Evolutionary conservation across 2,797 vertebrate genomes (phyloP).

Genomic region (Poecilia wingei): DNA sequence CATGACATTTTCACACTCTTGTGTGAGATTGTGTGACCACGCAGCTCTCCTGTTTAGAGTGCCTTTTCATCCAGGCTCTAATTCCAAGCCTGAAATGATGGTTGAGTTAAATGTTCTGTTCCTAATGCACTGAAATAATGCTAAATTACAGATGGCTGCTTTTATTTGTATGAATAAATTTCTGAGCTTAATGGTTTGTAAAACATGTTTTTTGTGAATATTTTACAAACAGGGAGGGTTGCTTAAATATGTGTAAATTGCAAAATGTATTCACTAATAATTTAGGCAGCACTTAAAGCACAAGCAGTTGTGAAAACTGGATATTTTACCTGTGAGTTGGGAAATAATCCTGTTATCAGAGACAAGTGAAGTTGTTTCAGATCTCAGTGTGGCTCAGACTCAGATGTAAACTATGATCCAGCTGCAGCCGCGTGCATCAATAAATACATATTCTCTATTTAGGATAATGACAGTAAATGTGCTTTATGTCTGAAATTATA

Average conservation of each 20-base stretch:
- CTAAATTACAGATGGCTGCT: slow-evolving; percentile 77
- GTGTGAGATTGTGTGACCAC: slow-evolving; percentile 68
- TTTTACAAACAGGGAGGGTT: slow-evolving; percentile 69
- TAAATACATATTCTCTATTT: slow-evolving; percentile 65
- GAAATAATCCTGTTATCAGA: slow-evolving; percentile 55
- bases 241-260: slow-evolving; percentile 64
- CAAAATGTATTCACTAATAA: slow-evolving; percentile 62
- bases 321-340: slow-evolving; percentile 35
- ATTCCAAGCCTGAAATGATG: slow-evolving; percentile 73
- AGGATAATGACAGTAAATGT: slow-evolving; percentile 70
- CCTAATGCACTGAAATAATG: slow-evolving; percentile 80
- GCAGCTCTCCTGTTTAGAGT: slow-evolving; percentile 68
- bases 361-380: slow-evolving; percentile 39
- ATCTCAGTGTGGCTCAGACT: slow-evolving; percentile 16
- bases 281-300: slow-evolving; percentile 63
- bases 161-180: slow-evolving; percentile 80
- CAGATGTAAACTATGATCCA: slow-evolving; percentile 26
- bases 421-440: slow-evolving; percentile 43
- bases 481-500: slow-evolving; percentile 77
- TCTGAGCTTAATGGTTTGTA: slow-evolving; percentile 78
- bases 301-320: slow-evolving; percentile 23
- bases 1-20: slow-evolving; percentile 65
- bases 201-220: slow-evolving; percentile 72
- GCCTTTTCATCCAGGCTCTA: slow-evolving; percentile 73
- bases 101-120: slow-evolving; percentile 80